These are phyloP conservation scores for Syngnathus typhle DNA, from an alignment of 2,113 vertebrate genomes.

Conservation along the genomic window DNA sequence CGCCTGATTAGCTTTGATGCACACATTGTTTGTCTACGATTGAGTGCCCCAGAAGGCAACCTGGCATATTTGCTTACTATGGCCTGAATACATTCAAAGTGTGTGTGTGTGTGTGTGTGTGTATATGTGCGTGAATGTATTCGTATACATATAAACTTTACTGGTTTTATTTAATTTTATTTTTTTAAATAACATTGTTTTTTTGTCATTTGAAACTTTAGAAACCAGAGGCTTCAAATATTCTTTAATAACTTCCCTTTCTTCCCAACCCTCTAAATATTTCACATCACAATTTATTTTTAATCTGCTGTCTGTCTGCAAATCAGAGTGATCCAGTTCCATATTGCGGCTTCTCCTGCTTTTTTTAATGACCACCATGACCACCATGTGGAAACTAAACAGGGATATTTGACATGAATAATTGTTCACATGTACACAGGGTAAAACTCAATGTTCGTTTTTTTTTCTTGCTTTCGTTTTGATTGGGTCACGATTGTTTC, in stretches of 20 bases:
- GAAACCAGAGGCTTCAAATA: slow-evolving; percentile 28
- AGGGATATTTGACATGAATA: background rate
- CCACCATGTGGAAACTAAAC: slow-evolving; percentile 25
- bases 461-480: background rate
- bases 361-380: slow-evolving; percentile 65
- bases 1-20: slow-evolving; percentile 42
- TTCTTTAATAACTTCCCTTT: slow-evolving; percentile 51
- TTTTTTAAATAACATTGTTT: too few species aligned
- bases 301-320: slow-evolving; percentile 62
- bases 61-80: background rate
- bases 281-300: slow-evolving; percentile 72
- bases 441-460: background rate
- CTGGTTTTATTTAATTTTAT: too few species aligned
- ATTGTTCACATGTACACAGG: background rate
- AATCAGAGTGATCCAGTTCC: slow-evolving; percentile 66
- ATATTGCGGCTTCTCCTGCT: slow-evolving; percentile 55
- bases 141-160: too few species aligned
- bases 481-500: background rate
- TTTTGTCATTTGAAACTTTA: too few species aligned
- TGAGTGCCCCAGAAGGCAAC: background rate
- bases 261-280: slow-evolving; percentile 67
- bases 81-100: background rate
- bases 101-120: too few species aligned
- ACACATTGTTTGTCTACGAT: slow-evolving; percentile 22
- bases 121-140: too few species aligned